phyloP scores from a whole-genome alignment of 2,888 invertebrate genomes.

The Rhynchonema sp. region DNA sequence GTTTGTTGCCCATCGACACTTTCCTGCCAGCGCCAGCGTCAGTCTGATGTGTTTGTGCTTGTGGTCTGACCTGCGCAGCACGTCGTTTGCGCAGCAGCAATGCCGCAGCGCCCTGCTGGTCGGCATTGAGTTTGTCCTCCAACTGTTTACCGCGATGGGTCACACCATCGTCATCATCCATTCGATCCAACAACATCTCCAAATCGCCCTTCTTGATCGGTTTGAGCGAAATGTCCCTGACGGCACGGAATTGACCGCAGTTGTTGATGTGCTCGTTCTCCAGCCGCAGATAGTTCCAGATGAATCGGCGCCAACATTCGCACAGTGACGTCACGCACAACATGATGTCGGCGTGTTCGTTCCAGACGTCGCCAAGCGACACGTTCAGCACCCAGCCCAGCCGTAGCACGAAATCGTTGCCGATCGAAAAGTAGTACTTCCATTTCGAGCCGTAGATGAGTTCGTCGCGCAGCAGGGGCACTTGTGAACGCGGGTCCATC shows the following conservation, averaged over 20 bases:
- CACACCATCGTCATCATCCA: not conserved
- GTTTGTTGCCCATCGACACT: too few relatives aligned
- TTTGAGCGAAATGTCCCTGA: conserved; percentile 85
- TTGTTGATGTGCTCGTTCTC: conserved; percentile 99
- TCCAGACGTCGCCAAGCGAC: conserved; percentile 38
- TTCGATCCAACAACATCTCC: not conserved
- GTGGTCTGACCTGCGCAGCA: too few relatives aligned
- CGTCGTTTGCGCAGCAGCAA: too few relatives aligned
- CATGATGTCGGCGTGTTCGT: conserved; percentile 22
- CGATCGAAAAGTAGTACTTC: conserved; percentile 85
- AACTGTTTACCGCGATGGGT: not conserved
- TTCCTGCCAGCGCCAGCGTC: too few relatives aligned
- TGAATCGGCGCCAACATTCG: conserved; percentile 46
- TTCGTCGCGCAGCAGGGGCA: conserved; percentile 33
- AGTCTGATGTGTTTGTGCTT: too few relatives aligned
- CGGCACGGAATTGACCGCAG: conserved; percentile 88
- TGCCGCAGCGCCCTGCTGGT: too few relatives aligned
- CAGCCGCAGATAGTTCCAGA: conserved; percentile 97
- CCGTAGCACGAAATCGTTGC: conserved; percentile 76
- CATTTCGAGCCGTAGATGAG: conserved; percentile 25
- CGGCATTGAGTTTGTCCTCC: not conserved
- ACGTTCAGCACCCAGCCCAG: conserved; percentile 82
- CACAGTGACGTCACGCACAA: conserved; percentile 22
- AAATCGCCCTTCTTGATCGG: conserved; percentile 61
- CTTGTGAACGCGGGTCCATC: not conserved